These are phyloP conservation scores for Asbolus verrucosus DNA, from an alignment of 1,140 invertebrate genomes.

Conservation along the genomic window DNA sequence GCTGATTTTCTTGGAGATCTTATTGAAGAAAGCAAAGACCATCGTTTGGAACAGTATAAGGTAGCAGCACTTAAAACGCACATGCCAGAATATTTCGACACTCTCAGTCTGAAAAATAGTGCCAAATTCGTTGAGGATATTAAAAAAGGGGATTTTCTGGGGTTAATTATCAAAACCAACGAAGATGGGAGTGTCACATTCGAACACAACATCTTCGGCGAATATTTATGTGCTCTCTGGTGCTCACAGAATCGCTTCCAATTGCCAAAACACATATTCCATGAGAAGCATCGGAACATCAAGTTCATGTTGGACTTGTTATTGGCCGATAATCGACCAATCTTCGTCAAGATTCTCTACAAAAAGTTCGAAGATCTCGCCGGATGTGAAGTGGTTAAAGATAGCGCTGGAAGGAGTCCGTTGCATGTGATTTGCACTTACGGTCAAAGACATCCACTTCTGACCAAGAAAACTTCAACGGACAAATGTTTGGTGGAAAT, in stretches of 20 bases:
- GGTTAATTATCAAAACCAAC: background rate
- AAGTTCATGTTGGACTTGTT: slow-evolving; percentile 1
- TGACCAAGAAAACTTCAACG: too few relatives aligned
- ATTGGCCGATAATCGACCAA: background rate
- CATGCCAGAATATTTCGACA: background rate
- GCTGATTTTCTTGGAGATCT: background rate
- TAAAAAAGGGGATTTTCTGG: slow-evolving; percentile 1
- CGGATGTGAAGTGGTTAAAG: background rate
- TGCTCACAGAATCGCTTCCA: background rate
- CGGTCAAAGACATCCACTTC: slow-evolving; percentile 1
- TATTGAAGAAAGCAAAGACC: background rate
- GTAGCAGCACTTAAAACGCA: background rate
- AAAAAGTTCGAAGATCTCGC: slow-evolving; percentile 6
- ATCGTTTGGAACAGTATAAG: slow-evolving; percentile 5
- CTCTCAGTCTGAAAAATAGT: background rate
- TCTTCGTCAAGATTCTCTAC: background rate
- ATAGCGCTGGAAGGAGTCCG: background rate
- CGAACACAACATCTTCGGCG: background rate
- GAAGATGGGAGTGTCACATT: background rate
- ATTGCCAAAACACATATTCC: background rate
- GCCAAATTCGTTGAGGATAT: background rate
- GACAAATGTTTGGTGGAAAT: too few relatives aligned
- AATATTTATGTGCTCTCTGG: background rate
- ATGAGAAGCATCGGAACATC: background rate
- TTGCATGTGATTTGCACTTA: slow-evolving; percentile 3